Conservation (phyloP, 2,888 invertebrate genomes). For the Drosophila buzzatii region DNA sequence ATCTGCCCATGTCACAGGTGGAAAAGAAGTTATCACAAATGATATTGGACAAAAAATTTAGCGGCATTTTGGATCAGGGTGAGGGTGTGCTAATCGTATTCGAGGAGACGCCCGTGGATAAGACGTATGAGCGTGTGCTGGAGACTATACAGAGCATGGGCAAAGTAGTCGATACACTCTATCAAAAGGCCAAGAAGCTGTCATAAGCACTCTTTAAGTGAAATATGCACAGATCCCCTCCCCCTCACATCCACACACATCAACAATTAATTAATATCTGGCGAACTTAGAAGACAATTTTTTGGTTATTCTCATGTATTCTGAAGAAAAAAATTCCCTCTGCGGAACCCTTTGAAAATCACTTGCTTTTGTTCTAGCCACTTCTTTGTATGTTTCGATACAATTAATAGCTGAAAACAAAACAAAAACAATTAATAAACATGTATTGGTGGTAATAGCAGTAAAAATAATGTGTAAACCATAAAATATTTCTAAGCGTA, state of each 20-base stretch:
- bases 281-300: constrained; percentile 48
- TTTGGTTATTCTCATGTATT: constrained; percentile 33
- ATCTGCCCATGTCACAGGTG: constrained; percentile 94
- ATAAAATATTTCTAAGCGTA: constrained; percentile 52
- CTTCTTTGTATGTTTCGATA: constrained; percentile 36
- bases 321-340: constrained; percentile 20
- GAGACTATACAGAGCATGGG: constrained; percentile 99
- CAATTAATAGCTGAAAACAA: constrained; percentile 38
- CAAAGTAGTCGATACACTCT: constrained; percentile 99
- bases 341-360: constrained; percentile 17
- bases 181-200: constrained; percentile 99
- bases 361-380: constrained; percentile 31
- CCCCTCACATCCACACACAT: constrained; percentile 11
- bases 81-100: constrained; percentile 99
- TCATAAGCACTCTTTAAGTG: constrained; percentile 87
- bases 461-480: constrained; percentile 42
- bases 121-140: constrained; percentile 98
- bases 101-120: constrained; percentile 97
- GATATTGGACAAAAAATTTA: constrained; percentile 99
- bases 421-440: constrained; percentile 48
- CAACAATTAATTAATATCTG: constrained; percentile 35
- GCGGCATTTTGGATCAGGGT: constrained; percentile 99
- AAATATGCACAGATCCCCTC: neutral
- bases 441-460: constrained; percentile 60
- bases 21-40: constrained; percentile 99